A percentile compares a stretch with the other conserved stretches of the same genome.
These are phyloP conservation scores for Elmis aenea DNA, from an alignment of 2,888 invertebrate genomes.

Conservation along the genomic window DNA sequence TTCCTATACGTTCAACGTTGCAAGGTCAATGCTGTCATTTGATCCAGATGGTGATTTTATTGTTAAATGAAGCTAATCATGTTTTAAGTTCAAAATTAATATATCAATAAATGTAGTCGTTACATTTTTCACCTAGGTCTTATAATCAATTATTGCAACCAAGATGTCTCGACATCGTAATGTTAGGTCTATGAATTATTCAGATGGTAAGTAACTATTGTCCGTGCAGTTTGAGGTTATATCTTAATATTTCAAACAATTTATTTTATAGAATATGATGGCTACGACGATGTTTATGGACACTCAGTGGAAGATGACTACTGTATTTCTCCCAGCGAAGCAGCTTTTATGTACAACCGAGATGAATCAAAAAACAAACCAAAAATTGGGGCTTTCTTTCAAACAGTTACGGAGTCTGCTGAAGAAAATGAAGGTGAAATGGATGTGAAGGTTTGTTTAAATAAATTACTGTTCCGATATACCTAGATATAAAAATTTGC, in stretches of 20 bases:
- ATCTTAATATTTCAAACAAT: conserved; percentile 4
- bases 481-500: no score
- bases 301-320: conserved; percentile 92
- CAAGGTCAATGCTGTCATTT: no score
- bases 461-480: no score
- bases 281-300: conserved; percentile 86
- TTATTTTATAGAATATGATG: conserved; percentile 70
- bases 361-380: conserved; percentile 55
- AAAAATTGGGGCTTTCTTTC: conserved; percentile 69
- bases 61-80: no score
- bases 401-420: conserved; percentile 60
- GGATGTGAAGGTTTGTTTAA: conserved; percentile 52
- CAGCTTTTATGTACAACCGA: conserved; percentile 79
- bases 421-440: conserved; percentile 61
- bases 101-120: no score
- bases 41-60: no score
- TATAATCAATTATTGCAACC: not conserved
- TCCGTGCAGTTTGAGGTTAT: conserved; percentile 5
- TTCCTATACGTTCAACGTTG: no score
- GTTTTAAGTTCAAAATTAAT: no score
- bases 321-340: conserved; percentile 84
- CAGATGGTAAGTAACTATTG: conserved; percentile 57
- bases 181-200: conserved; percentile 76
- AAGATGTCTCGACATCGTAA: conserved; percentile 85
- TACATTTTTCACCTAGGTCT: no score